Base-by-base conservation (phyloP, 2,113 vertebrate species). In the Prunella fulvescens region DNA sequence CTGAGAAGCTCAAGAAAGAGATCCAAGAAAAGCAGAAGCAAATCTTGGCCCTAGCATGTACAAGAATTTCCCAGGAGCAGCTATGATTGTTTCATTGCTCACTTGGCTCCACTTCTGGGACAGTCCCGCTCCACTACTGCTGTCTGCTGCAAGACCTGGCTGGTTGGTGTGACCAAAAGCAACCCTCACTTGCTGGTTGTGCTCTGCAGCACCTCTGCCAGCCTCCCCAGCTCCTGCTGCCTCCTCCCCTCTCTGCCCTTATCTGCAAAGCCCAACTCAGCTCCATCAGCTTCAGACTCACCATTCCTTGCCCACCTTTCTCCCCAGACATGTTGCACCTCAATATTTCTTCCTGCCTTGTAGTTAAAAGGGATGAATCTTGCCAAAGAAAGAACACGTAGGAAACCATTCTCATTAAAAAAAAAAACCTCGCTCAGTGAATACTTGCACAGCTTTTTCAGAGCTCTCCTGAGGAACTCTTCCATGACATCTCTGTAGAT, bases 1-100 rank as follows among this genome's bases (percentile, higher is more conserved):
- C 48, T 2, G 13, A 92, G 86, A 93, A 90, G 24, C n/a, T 67
- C 67, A 64, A 77, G 48, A 93, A 14, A 18, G 44, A 54, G 51
- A 66, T 92, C 88, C 88, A 96, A 90, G 54, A 90, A 93, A 66
- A 90, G 51, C 82, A 88, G 18, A 70, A 66, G n/a, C 51, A 92
- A 74, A 92, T 40, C 44, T 51, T 76, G 67, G 80, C 71, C 39
- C 80, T 93, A 67, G 74, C 76, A 92, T 3, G 8, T 39, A 77
- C 0, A 1, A 60, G 28, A 62, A 88, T 61, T 78, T 94, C 90
- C 69, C 88, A 94, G 85, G 51, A 86, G 76, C 28, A 56, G 80
- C 60, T 60, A 31, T 4, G 18, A 53, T 74, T 71, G 60, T 87
- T 95, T 69, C 26, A 0, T 24, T 76, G 44, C 11, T 89, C 20